Evolutionary conservation across 2,888 invertebrate species (phyloP), one percentile per base, ranked within the genome.

Genomic region (Isoperla grammatica): DNA sequence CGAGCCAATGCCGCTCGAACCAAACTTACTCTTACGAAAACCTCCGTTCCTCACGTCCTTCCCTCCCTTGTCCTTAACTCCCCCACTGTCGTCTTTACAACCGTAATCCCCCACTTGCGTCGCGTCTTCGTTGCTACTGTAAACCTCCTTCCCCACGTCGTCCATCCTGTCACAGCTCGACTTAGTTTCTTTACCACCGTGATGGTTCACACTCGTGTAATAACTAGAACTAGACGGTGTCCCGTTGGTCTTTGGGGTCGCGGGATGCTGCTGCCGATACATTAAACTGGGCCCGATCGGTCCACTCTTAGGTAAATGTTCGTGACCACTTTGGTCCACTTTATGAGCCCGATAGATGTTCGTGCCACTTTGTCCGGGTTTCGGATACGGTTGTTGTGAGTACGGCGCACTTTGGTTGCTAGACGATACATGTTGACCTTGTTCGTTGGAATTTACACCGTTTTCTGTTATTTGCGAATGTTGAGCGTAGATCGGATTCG

Each of bases 101-200:
- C 20, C 46, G n/a, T 46, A 23, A 5, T 72, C 20, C 55, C 60
- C 40, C 59, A 60, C 4, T 46, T 37, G 54, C 62, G 64, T 19
- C 20, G 55, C 54, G 17, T 46, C 60, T 6, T 35, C 40, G 37
- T 49, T 55, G 17, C 22, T 37, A 39, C 48, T 22, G 48, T 53
- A 53, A 39, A 12, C 53, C 2, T 13, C 17, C 3, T 45, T 13
- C 11, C 45, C 45, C 4, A 11, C 19, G 11, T 13, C 17, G 19
- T 45, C 17, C 11, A 19, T 11, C 15, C 17, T 13, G 15, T 13
- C 17, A 11, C 19, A 19, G 3, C 17, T 17, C 15, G 45, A 11
- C 5, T 40, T 40, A 4, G 42, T 40, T 12, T 29, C 29, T 29
- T 29, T 29, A 29, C 5, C 29, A 29, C 29, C 8, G 29, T 29